Evolutionary conservation across 2,797 vertebrate genomes (phyloP), one percentile per base, ranked within the genome.

Genomic region (Phataginus tetradactyla): DNA sequence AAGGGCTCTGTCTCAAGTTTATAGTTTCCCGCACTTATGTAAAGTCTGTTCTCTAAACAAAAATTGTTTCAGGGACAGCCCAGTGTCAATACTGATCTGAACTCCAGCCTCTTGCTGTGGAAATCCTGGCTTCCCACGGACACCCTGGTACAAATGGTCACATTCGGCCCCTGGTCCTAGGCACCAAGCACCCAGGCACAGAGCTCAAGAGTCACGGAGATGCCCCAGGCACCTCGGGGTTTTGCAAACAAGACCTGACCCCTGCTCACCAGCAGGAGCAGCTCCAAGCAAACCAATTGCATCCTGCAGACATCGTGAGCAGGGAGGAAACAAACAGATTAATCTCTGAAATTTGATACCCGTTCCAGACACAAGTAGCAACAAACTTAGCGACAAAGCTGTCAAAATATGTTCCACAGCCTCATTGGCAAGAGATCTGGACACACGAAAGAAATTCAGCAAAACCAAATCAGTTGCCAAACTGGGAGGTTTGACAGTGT

Each of bases 401-500:
- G 98, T 99, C 98, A 99, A 99, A 99, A 99, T 99, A 99, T 99
- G 98, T 98, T 99, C 98, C 21, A 45, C 98, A 98, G 98, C 98
- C 98, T 98, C 97, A 97, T 98, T 99, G 98, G 98, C 98, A 99
- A 98, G 98, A 98, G 97, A 98, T 98, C 96, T 98, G 98, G 98
- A 98, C 98, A 98, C 98, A 98, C 95, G 98, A 98, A 98, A 98
- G 98, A 98, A 98, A 98, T 98, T 98, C 98, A 98, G 98, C 97
- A 98, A 98, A 98, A 98, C 96, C 97, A 98, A 98, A 98, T 98
- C 98, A 95, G 97, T 95, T 98, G 98, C 98, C 98, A 99, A 98
- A 98, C 95, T 85, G 97, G 96, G 98, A 98, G 98, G 97, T 98
- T 98, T 98, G 98, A 99, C 98, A 99, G 98, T 81, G 97, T 95